These are phyloP conservation scores for Lasius platythorax DNA, from an alignment of 2,888 invertebrate species.

Conservation along the genomic window DNA sequence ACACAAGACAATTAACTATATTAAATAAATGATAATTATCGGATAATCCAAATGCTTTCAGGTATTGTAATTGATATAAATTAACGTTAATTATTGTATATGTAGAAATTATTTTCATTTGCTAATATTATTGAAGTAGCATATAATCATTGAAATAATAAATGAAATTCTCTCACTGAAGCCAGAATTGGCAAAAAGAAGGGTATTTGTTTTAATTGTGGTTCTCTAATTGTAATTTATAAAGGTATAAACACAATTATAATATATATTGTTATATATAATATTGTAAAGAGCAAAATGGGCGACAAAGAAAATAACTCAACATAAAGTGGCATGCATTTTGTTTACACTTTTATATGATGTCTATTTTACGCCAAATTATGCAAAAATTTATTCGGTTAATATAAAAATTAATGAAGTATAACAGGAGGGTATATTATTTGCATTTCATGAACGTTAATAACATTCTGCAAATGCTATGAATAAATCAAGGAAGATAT, in stretches of 20 bases:
- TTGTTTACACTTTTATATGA: neutral
- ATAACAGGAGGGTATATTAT: neutral
- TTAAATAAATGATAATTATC: constrained; percentile 39
- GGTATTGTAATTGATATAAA: constrained; percentile 33
- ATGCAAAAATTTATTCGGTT: neutral
- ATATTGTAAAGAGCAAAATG: neutral
- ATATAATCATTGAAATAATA: constrained; percentile 35
- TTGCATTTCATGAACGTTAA: neutral
- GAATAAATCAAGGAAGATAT: constrained; percentile 25
- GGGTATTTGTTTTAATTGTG: constrained; percentile 16
- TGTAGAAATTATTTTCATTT: constrained; percentile 38
- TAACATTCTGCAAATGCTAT: neutral
- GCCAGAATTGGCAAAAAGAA: neutral
- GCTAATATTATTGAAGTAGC: constrained; percentile 34
- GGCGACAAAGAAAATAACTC: neutral
- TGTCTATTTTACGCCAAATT: neutral
- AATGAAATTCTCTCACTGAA: constrained; percentile 23
- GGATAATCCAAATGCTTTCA: constrained; percentile 19
- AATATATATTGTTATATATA: neutral
- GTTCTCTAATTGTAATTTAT: constrained; percentile 17
- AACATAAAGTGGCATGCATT: constrained; percentile 19
- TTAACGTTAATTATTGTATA: constrained; percentile 30
- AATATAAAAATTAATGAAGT: constrained; percentile 3
- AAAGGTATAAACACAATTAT: neutral
- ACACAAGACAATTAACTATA: neutral